These are phyloP conservation scores for Capromys pilorides DNA, from an alignment of 2,797 vertebrate genomes.

Conservation along the genomic window DNA sequence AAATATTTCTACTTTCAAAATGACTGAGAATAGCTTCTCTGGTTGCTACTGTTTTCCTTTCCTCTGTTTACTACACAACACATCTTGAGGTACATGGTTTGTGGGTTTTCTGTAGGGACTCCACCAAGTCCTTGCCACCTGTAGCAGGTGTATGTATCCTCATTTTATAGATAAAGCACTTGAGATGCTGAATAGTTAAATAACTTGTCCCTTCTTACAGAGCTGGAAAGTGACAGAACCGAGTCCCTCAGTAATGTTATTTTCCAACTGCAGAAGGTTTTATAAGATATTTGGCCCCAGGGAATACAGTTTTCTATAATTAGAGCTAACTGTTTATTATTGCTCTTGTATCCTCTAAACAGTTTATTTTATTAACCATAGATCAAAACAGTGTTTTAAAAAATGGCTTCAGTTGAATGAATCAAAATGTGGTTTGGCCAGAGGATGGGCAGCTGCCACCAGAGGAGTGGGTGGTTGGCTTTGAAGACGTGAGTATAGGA, in stretches of 20 bases:
- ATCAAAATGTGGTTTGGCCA: background rate
- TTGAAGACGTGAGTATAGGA: background rate
- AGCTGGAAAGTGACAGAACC: background rate
- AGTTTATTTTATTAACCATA: constrained; percentile 48
- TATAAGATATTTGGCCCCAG: constrained; percentile 15
- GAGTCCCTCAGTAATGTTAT: constrained; percentile 14
- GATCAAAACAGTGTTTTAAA: background rate
- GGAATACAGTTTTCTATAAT: constrained; percentile 41
- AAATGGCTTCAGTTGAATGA: background rate
- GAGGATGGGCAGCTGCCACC: background rate
- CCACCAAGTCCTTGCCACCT: background rate
- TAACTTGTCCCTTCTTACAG: background rate
- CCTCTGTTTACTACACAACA: background rate
- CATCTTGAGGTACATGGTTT: background rate
- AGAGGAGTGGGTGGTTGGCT: background rate
- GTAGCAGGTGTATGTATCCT: background rate
- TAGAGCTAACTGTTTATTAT: constrained; percentile 54
- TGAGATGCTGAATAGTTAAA: background rate
- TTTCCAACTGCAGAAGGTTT: constrained; percentile 22
- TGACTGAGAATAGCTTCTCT: background rate
- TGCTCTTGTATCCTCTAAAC: constrained; percentile 19
- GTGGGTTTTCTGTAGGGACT: background rate
- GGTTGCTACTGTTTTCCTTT: background rate
- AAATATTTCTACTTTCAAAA: constrained; percentile 17
- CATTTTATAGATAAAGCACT: background rate